Conservation (phyloP, 2,888 invertebrate species). For the Euphydryas editha region DNA sequence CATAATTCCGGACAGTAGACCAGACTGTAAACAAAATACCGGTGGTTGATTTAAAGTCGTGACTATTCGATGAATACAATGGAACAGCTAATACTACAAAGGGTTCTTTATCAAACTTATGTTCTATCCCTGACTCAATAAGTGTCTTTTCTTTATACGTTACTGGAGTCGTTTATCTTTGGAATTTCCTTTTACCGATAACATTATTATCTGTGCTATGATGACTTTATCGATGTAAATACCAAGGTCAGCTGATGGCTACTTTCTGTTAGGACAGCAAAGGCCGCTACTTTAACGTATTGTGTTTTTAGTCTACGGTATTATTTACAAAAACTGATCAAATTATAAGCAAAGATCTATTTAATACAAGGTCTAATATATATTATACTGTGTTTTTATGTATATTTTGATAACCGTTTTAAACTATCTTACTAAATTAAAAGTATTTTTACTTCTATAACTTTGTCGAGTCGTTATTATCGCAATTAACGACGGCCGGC, state of each 20-base stretch:
- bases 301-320: conserved; percentile 1
- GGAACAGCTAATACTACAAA: conserved; percentile 31
- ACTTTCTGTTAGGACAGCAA: conserved; percentile 26
- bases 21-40: conserved; percentile 12
- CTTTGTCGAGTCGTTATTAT: too few species aligned
- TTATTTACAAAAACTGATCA: too few species aligned
- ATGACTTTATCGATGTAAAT: conserved; percentile 51
- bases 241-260: conserved; percentile 54
- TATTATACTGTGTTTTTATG: too few species aligned
- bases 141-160: conserved; percentile 46
- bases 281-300: background rate
- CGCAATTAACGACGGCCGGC: too few species aligned
- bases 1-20: conserved; percentile 26
- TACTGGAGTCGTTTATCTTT: conserved; percentile 49
- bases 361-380: too few species aligned
- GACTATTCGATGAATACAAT: conserved; percentile 26
- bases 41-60: conserved; percentile 23
- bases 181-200: conserved; percentile 62
- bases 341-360: too few species aligned
- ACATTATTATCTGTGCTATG: conserved; percentile 52
- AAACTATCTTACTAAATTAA: too few species aligned
- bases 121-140: conserved; percentile 56
- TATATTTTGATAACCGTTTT: too few species aligned
- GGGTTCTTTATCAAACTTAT: conserved; percentile 50
- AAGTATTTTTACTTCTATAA: too few species aligned